phyloP scores from a whole-genome alignment of 2,888 invertebrate genomes.

The Nasonia oneida region DNA sequence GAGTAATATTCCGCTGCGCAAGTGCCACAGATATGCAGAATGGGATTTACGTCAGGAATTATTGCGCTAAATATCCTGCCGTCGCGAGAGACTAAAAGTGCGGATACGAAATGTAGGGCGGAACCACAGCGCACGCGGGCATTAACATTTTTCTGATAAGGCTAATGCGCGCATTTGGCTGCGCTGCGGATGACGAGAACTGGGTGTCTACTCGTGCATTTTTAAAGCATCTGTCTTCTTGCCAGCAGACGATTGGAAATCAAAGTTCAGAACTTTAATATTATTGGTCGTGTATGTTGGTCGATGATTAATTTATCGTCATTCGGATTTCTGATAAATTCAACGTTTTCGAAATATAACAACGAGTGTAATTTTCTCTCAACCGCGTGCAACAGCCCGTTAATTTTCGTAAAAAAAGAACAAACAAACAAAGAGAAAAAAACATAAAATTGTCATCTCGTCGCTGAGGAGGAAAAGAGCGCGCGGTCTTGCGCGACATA shows the following conservation, averaged over 20 bases:
- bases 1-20: no score
- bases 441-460: not conserved
- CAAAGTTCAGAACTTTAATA: not conserved
- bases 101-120: not conserved
- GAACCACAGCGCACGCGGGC: not conserved
- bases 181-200: not conserved
- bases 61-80: not conserved
- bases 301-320: no score
- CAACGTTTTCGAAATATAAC: no score
- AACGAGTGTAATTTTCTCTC: no score
- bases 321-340: no score
- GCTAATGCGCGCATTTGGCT: constrained; percentile 27
- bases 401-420: no score
- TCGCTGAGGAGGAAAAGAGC: no score
- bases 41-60: not conserved
- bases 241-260: not conserved
- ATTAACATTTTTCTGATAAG: constrained; percentile 37
- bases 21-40: no score
- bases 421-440: not conserved
- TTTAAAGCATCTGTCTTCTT: not conserved
- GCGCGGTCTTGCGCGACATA: not conserved
- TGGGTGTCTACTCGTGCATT: not conserved
- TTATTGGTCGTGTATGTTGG: no score
- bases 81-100: not conserved
- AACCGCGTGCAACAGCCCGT: no score